These are phyloP conservation scores for Trachelus iudaicus DNA, from an alignment of 2,888 invertebrate species.

Conservation along the genomic window DNA sequence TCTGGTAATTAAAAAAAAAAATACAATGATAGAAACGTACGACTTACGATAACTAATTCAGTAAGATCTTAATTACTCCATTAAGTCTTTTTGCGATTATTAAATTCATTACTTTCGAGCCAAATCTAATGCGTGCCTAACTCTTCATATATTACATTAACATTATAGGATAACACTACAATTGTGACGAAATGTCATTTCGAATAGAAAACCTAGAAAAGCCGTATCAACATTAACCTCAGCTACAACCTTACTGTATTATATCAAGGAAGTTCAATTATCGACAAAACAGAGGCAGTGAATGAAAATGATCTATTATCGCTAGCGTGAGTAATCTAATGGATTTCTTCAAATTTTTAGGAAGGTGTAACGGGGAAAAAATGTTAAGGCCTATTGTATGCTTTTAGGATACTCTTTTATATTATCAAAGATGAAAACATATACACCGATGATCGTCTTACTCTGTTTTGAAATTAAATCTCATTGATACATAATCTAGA, in stretches of 20 bases:
- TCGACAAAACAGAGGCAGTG: background rate
- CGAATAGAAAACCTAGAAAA: background rate
- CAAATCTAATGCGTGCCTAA: background rate
- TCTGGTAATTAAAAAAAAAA: background rate
- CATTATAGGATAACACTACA: background rate
- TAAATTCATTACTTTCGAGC: background rate
- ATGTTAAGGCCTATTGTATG: background rate
- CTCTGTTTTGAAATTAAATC: constrained; percentile 5
- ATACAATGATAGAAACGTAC: background rate
- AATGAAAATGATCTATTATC: background rate
- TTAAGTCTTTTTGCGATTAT: background rate
- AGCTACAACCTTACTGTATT: background rate
- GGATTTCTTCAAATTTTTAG: background rate
- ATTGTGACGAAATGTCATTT: background rate
- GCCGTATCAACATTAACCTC: background rate
- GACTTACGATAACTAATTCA: background rate
- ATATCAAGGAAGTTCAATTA: background rate
- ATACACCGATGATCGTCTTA: constrained; percentile 7
- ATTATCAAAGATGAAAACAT: constrained; percentile 10
- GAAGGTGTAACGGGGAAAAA: background rate
- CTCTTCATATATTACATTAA: background rate
- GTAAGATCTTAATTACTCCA: background rate
- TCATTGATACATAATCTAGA: constrained; percentile 6
- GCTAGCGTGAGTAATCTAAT: background rate
- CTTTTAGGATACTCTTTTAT: constrained; percentile 8